Evolutionary conservation across 2,797 vertebrate species (phyloP), one percentile per base, ranked within the genome.

Genomic region (Siniperca undulata): DNA sequence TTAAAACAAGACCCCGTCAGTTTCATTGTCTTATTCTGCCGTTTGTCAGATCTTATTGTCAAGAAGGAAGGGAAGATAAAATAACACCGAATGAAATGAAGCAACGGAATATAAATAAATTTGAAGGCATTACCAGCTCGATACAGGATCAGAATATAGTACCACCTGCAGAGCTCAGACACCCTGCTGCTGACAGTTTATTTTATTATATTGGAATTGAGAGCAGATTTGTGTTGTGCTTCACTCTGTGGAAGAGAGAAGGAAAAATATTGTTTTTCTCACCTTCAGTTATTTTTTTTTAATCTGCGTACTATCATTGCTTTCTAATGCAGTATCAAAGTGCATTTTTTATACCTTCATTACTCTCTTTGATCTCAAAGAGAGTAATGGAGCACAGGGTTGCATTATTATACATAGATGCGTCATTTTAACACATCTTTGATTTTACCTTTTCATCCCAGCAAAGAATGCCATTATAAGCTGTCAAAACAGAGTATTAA

Each of bases 351-450:
- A 88, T 72, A 46, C 36, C 80, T 80, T 80, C 44, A 84, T 85
- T 74, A 75, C 72, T 85, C 22, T 40, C 83, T 92, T 94, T 93
- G 88, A 93, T 93, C 88, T 88, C 42, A 66, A 77, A 71, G 22
- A 58, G 52, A 60, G 30, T 3, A 83, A 73, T 66, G 81, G 69
- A 87, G 73, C 60, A 22, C 86, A 79, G 34, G 70, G 81, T 56
- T 84, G 64, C 77, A 81, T 88, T 83, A 85, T 85, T 82, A 86
- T 82, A 81, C 68, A 83, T 67, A 85, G 80, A 91, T 30, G 22
- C 0, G 7, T 44, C 77, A 66, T 72, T 38, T 74, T 83, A 68
- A 82, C 40, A 50, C 24, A 70, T 78, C 85, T 93, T 88, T 92
- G 76, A 90, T 91, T 82, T 85, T 8, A 60, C 58, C 80, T 74